Percentiles rank a stretch among this genome's conserved stretches.
Conservation (phyloP, 2,888 invertebrate genomes). For the Antheraea assamensis region DNA sequence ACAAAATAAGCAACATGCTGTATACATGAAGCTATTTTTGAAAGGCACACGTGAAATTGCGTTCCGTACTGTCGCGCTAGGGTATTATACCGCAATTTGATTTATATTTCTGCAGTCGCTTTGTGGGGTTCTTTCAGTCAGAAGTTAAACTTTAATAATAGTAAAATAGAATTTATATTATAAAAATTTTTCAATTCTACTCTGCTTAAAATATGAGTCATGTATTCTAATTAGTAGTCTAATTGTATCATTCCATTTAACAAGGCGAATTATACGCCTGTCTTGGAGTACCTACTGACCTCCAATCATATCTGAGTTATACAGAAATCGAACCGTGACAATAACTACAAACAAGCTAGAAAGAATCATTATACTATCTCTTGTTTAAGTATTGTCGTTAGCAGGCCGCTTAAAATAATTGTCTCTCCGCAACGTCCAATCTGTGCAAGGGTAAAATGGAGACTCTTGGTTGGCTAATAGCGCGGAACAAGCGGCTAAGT, state of each 20-base stretch:
- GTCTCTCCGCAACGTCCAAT: slow-evolving; percentile 6
- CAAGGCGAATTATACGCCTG: too few species aligned
- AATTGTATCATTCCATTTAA: too few species aligned
- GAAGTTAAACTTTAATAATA: neutral
- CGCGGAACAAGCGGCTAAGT: slow-evolving; percentile 52
- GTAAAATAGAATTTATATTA: neutral
- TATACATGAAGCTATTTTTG: slow-evolving; percentile 44
- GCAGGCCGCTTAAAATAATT: slow-evolving; percentile 13
- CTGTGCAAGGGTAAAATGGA: slow-evolving; percentile 24
- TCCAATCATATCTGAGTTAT: too few species aligned
- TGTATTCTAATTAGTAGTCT: too few species aligned
- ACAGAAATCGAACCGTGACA: too few species aligned
- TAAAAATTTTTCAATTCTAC: neutral
- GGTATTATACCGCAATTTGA: slow-evolving; percentile 51
- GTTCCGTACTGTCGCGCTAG: slow-evolving; percentile 41
- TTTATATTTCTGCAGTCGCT: slow-evolving; percentile 42
- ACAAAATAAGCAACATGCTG: slow-evolving; percentile 26
- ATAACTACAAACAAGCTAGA: neutral
- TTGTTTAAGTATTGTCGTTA: slow-evolving; percentile 1
- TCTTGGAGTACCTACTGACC: too few species aligned
- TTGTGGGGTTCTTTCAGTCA: slow-evolving; percentile 15
- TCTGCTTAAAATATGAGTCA: neutral
- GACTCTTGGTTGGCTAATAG: slow-evolving; percentile 46
- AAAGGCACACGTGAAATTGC: slow-evolving; percentile 56
- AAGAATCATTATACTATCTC: neutral